Evolutionary conservation across 2,113 vertebrate species (phyloP).

Genomic region (Melospiza melodia): DNA sequence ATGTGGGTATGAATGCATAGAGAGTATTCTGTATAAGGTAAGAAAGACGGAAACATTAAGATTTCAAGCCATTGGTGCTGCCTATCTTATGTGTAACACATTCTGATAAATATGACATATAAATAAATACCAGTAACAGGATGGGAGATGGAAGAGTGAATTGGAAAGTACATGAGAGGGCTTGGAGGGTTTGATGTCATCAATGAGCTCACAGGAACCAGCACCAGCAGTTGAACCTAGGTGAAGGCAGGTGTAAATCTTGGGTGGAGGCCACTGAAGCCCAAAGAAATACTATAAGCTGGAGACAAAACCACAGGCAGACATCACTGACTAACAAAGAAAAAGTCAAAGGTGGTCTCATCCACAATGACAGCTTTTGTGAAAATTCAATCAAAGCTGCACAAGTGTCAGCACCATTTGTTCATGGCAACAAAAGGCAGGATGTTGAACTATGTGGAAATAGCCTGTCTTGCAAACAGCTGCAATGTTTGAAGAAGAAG

Average conservation of each 20-base stretch:
- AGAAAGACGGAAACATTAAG: background rate
- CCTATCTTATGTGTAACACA: background rate
- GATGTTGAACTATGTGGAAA: constrained; percentile 1
- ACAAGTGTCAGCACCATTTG: constrained; percentile 35
- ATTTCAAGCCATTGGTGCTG: background rate
- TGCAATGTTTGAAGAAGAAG: background rate
- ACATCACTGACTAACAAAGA: background rate
- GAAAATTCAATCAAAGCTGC: constrained; percentile 12
- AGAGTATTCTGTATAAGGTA: background rate
- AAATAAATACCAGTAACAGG: background rate
- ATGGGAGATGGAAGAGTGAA: background rate
- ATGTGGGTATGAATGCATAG: background rate
- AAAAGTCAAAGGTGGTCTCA: background rate
- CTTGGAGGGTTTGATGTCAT: background rate
- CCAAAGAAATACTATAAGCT: background rate
- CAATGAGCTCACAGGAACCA: background rate
- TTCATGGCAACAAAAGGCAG: constrained; percentile 23
- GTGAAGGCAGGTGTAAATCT: background rate
- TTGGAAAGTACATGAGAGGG: background rate
- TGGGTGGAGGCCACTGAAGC: background rate
- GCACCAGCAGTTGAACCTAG: background rate
- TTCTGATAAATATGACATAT: background rate
- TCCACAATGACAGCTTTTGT: background rate
- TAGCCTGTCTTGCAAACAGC: background rate
- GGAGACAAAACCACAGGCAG: background rate